Evolutionary conservation across 2,113 vertebrate species (phyloP), one percentile per base, ranked within the genome.

Genomic region (Amphiprion percula): DNA sequence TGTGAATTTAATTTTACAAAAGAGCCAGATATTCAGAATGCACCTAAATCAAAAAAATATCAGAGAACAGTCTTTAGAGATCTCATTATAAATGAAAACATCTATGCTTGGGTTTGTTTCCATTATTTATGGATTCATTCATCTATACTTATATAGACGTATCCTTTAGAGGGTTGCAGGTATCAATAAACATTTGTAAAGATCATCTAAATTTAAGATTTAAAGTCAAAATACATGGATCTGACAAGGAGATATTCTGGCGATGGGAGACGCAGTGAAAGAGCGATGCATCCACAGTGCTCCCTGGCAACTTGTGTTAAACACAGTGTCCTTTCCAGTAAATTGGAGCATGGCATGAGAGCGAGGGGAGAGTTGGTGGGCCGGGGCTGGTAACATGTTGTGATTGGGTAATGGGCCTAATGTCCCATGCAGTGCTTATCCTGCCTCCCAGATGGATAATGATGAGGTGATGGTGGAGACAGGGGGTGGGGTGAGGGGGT

Each of bases 331-430:
- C 82, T 86, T 85, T 72, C 69, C 69, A 84, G 73, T 80, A 87
- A 85, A 81, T 80, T 71, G 74, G 41, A 83, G 74, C 72, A 9
- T 39, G 9, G 70, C 19, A 2, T 77, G 87, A 83, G 73, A 86
- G 75, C 44, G 68, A 67, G 28, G 62, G 69, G 66, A 74, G 79
- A 80, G 63, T 68, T 2, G 50, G 83, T 80, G 87, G 74, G 77
- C 77, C 0, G 19, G 67, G 46, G 62, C 68, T 80, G 70, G 56
- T 82, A 74, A 69, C 85, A 61, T 77, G 72, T 85, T 62, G 70
- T 88, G 89, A 90, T 87, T 91, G 79, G 80, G 77, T 90, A 92
- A 92, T 82, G 72, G 88, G 78, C 63, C 79, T 89, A 83, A 89
- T 87, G 85, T 85, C 70, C 75, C 85, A 69, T 89, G 81, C 69